Percentiles rank a stretch among this genome's conserved stretches.
Conservation (phyloP, 2,113 vertebrate genomes). For the Rutilus rutilus region DNA sequence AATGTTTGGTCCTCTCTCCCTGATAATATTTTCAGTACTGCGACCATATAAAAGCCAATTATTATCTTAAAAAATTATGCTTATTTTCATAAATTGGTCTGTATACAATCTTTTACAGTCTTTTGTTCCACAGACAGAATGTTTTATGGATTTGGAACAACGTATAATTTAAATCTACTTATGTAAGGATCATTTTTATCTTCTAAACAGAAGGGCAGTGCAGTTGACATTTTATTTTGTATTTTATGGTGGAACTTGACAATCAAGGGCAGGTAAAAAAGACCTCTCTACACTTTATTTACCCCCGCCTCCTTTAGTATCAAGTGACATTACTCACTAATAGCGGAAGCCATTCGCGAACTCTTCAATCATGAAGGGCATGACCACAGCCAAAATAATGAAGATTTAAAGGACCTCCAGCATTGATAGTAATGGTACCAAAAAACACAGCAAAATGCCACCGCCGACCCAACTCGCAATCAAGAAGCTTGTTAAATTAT, state of each 20-base stretch:
- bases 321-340: constrained; percentile 36
- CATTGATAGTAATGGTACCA: constrained; percentile 36
- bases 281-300: neutral
- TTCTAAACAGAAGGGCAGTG: neutral
- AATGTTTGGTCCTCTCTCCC: too few species aligned
- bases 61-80: too few species aligned
- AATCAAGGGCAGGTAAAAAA: constrained; percentile 1
- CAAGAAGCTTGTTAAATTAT: constrained; percentile 56
- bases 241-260: neutral
- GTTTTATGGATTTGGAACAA: too few species aligned
- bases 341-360: constrained; percentile 34
- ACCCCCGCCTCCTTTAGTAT: neutral
- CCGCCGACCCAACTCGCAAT: constrained; percentile 33
- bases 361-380: constrained; percentile 47
- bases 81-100: too few species aligned
- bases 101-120: too few species aligned
- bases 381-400: constrained; percentile 46
- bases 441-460: constrained; percentile 28
- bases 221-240: neutral
- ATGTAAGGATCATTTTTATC: neutral
- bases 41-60: too few species aligned
- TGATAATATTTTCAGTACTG: too few species aligned
- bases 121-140: too few species aligned
- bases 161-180: too few species aligned
- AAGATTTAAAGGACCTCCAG: constrained; percentile 44